phyloP scores from a whole-genome alignment of 2,888 invertebrate species.

The Folsomia manolachei region DNA sequence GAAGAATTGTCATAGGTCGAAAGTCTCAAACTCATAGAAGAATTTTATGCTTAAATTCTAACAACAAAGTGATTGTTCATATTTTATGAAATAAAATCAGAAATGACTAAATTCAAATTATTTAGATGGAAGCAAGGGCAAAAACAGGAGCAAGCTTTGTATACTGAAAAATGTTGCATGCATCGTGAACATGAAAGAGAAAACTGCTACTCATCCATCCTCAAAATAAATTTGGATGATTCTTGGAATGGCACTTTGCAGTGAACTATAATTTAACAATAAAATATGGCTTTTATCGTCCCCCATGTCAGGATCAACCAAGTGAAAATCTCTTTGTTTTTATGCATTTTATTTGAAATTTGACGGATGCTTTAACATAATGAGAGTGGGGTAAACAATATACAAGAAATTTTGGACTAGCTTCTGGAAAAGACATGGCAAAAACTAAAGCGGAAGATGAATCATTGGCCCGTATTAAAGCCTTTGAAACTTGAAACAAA shows the following conservation, averaged over 20 bases:
- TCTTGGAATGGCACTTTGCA: no score
- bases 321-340: constrained; percentile 43
- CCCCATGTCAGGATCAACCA: constrained; percentile 1
- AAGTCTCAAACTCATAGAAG: no score
- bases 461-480: not conserved
- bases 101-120: constrained; percentile 7
- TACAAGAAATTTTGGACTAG: not conserved
- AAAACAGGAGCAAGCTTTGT: not conserved
- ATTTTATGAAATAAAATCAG: not conserved
- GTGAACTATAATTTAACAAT: constrained; percentile 1
- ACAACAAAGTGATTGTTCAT: not conserved
- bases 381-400: no score
- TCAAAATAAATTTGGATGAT: no score
- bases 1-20: not conserved
- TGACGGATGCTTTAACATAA: constrained; percentile 11
- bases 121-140: not conserved
- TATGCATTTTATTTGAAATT: constrained; percentile 25
- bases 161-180: no score
- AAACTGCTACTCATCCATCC: not conserved
- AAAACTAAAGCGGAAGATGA: not conserved
- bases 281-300: constrained; percentile 11
- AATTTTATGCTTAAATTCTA: not conserved
- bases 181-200: not conserved
- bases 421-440: no score
- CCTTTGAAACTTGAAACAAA: not conserved